Evolutionary conservation across 2,797 vertebrate genomes (phyloP).

Genomic region (Phyllotis vaccarum): DNA sequence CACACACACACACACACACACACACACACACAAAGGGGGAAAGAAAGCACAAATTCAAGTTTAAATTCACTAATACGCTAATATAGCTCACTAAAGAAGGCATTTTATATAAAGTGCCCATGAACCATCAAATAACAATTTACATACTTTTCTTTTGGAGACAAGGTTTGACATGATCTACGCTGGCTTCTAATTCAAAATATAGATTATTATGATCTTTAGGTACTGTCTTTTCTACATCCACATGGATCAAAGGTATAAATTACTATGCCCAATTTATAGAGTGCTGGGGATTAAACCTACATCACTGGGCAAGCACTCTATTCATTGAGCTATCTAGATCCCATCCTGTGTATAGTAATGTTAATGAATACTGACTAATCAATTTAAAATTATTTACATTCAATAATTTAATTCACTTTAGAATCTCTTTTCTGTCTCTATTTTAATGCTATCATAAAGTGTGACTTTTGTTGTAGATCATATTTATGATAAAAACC

Average conservation of each 20-base stretch:
- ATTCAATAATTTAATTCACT: constrained; percentile 1
- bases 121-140: background rate
- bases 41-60: background rate
- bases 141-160: background rate
- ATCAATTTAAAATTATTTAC: constrained; percentile 1
- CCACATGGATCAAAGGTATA: background rate
- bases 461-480: background rate
- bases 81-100: background rate
- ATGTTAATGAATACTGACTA: constrained; percentile 26
- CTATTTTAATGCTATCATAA: background rate
- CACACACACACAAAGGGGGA: background rate
- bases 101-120: background rate
- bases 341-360: background rate
- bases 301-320: background rate
- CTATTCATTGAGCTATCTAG: no score
- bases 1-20: no score
- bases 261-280: no score
- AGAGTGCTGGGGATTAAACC: background rate
- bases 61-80: background rate
- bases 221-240: background rate
- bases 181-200: background rate
- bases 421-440: constrained; percentile 11
- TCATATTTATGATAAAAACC: background rate
- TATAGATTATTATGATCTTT: background rate
- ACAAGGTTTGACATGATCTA: background rate